Evolutionary conservation across 2,797 vertebrate genomes (phyloP).

Genomic region (Labroides dimidiatus): DNA sequence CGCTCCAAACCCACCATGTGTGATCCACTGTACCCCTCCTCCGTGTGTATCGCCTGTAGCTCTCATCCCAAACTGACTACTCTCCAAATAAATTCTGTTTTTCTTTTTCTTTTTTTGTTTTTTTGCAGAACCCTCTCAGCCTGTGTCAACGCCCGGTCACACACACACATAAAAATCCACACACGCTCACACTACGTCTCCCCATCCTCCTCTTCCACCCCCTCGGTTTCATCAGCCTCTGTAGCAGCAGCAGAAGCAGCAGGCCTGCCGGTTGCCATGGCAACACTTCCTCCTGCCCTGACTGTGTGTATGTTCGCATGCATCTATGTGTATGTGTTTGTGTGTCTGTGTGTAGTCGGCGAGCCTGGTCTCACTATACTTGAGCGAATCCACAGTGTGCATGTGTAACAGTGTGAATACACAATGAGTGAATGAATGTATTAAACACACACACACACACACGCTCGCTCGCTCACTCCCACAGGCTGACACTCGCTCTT

Average conservation of each 20-base stretch:
- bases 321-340: constrained; percentile 42
- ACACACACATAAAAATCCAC: background rate
- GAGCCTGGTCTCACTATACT: constrained; percentile 54
- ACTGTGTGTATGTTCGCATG: constrained; percentile 54
- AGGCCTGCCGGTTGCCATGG: constrained; percentile 86
- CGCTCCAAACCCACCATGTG: constrained; percentile 38
- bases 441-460: constrained; percentile 42
- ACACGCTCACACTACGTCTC: constrained; percentile 14
- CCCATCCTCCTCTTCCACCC: constrained; percentile 38
- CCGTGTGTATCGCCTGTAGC: constrained; percentile 26
- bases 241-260: constrained; percentile 72
- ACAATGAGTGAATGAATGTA: constrained; percentile 69
- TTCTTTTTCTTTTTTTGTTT: constrained; percentile 37
- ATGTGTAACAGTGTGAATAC: constrained; percentile 68
- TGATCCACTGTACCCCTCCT: constrained; percentile 13
- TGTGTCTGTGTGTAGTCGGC: constrained; percentile 23
- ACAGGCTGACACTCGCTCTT: constrained; percentile 33
- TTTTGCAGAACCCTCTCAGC: constrained; percentile 50
- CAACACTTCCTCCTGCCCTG: constrained; percentile 85
- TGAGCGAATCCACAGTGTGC: constrained; percentile 66
- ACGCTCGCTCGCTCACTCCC: constrained; percentile 25
- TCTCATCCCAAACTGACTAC: constrained; percentile 44
- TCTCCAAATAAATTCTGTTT: constrained; percentile 37
- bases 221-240: constrained; percentile 70
- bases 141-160: constrained; percentile 10